phyloP scores from a whole-genome alignment of 2,797 vertebrate species.

The Fistularia tabacaria region DNA sequence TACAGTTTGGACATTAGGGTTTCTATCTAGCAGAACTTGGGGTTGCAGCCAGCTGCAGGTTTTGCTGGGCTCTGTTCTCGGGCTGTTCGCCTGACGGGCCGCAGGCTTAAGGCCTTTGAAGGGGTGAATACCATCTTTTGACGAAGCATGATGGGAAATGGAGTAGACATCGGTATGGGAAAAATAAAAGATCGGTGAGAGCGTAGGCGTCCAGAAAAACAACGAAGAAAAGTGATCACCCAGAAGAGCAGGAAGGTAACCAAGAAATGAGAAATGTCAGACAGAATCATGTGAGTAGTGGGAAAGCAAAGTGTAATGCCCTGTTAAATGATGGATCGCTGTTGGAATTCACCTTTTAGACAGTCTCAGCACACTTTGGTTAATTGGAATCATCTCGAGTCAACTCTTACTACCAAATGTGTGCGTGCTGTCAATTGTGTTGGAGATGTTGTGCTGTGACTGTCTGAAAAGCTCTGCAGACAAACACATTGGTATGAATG shows the following conservation, averaged over 20 bases:
- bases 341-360: constrained; percentile 51
- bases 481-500: constrained; percentile 47
- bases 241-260: constrained; percentile 27
- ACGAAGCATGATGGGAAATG: constrained; percentile 91
- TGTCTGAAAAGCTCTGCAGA: constrained; percentile 55
- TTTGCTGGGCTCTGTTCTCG: constrained; percentile 92
- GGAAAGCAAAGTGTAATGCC: constrained; percentile 32
- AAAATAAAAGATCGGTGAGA: constrained; percentile 37
- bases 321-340: constrained; percentile 40
- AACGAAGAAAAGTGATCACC: constrained; percentile 41
- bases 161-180: constrained; percentile 59
- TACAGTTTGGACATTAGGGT: neutral
- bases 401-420: constrained; percentile 3
- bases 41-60: constrained; percentile 81
- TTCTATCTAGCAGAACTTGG: constrained; percentile 32
- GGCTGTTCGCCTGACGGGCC: constrained; percentile 99
- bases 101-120: constrained; percentile 99
- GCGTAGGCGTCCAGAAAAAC: constrained; percentile 32
- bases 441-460: constrained; percentile 61
- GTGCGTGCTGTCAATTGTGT: neutral
- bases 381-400: constrained; percentile 2
- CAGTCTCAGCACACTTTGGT: constrained; percentile 67
- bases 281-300: constrained; percentile 37
- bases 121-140: constrained; percentile 99
- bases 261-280: constrained; percentile 28